Base-by-base conservation (phyloP, 2,888 invertebrate genomes). In the Pilophorus perplexus region DNA sequence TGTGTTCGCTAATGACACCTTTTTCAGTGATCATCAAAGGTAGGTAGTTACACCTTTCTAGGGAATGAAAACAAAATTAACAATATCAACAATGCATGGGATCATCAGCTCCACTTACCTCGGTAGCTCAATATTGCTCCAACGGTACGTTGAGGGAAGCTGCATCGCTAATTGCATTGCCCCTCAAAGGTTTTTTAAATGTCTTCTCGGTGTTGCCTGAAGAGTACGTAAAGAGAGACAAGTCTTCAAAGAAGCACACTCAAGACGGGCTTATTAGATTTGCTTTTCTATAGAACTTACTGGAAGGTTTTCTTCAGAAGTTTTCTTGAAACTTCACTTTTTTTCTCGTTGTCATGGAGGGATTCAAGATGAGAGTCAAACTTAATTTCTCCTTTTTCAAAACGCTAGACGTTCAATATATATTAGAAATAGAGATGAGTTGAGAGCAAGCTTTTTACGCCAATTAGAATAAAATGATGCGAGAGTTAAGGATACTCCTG, bases 251-350 rank as follows among this genome's bases (percentile, higher is more conserved):
- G 52, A 16, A 14, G 28, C 28, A 28, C 16, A 27, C 52, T 52
- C n/a, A 28, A 28, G 52, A 52, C 16, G 52, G 28, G 52, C 52
- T 52, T 28, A 52, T 52, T 52, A 52, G 52, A 52, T 52, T 52
- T 28, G 14, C 16, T 18, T 52, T 28, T 28, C n/a, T 28, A 28
- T 28, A 28, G n/a, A n/a, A n/a, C n/a, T 8, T 52, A 28, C 27
- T 16, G 3, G 18, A 28, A 52, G 14, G 28, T 18, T 16, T 28
- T 28, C 18, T 52, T 28, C 25, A 52, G 52, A 14, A 52, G 28
- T 52, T 28, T 28, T 28, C 28, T 28, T 16, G 14, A 25, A 16
- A 25, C 27, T 52, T 18, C 18, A 16, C 28, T 3, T 52, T 52
- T 50, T 14, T 16, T 23, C 14, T 50, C 25, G 23, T 16, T 22